Evolutionary conservation across 2,113 vertebrate species (phyloP), one percentile per base, ranked within the genome.

Genomic region (Illadopsis cleaveri): DNA sequence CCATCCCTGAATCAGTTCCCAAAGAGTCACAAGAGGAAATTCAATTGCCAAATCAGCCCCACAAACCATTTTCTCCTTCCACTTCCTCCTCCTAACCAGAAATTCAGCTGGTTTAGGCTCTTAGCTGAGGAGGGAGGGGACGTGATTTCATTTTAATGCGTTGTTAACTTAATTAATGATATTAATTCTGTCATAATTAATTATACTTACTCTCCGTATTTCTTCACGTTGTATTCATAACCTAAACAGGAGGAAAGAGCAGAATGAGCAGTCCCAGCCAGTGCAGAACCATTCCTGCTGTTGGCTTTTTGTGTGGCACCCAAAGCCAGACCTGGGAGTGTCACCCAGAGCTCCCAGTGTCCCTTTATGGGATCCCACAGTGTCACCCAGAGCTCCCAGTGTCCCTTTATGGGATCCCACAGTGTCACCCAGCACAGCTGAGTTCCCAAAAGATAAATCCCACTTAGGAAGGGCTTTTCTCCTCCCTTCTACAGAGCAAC

Each of bases 141-240:
- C 27, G 0, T 9, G 22, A 54, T 5, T 44, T 84, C 7, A n/a
- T 57, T 50, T 40, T 15, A 7, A 20, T 16, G 14, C 12, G 24
- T 21, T 76, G 11, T 47, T 35, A 64, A 24, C 33, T 15, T 8
- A 42, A 47, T 11, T 10, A 50, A n/a, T 2, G 53, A 53, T 6
- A n/a, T 17, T 28, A n/a, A 50, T 50, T 10, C 7, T 5, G 14
- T 53, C n/a, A 6, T 8, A 27, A 65, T 15, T 17, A 13, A 42
- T 66, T 20, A 10, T 91, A 97, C 97, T 97, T 53, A 97, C 98
- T 96, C 95, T 73, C 96, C 94, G 0, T 96, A 65, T 82, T 97
- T 97, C 93, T 97, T 97, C 94, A 98, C 94, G 1, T 96, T 95
- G 96, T 97, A 95, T 30, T 96, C 96, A 35, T 97, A 94, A 64